These are phyloP conservation scores for Cephus pulcher DNA, from an alignment of 2,888 invertebrate species.

Conservation along the genomic window DNA sequence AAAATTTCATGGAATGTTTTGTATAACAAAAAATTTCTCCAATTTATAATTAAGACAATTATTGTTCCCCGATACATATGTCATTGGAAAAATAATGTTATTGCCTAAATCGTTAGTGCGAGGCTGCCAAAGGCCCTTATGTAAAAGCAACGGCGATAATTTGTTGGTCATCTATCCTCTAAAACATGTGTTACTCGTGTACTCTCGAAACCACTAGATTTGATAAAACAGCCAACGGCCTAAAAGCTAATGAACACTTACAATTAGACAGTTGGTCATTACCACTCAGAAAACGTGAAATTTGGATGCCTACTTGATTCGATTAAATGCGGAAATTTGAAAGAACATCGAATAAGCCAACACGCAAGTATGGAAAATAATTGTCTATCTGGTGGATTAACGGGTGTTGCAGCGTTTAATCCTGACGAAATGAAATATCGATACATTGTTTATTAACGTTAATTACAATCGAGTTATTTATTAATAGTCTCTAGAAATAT, in stretches of 20 bases:
- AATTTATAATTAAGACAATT: not conserved
- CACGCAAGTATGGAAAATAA: not conserved
- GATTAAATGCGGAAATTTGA: not conserved
- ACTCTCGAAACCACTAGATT: not conserved
- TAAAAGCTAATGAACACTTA: not conserved
- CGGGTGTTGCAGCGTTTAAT: not conserved
- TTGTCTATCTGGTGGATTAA: not conserved
- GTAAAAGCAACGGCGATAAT: not conserved
- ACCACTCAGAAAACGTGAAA: too few species aligned
- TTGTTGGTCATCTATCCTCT: not conserved
- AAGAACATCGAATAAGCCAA: not conserved
- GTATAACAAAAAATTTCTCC: not conserved
- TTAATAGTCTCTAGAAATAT: not conserved
- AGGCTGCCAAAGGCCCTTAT: not conserved
- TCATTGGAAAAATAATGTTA: not conserved
- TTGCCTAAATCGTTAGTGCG: not conserved
- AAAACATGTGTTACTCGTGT: not conserved
- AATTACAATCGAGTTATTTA: not conserved
- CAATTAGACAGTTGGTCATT: too few species aligned
- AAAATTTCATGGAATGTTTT: not conserved
- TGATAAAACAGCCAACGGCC: not conserved
- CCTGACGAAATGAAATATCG: not conserved
- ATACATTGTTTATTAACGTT: not conserved
- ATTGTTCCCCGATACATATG: not conserved
- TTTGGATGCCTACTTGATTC: not conserved